A percentile compares a stretch with the other conserved stretches of the same genome.
Evolutionary conservation across 2,888 invertebrate genomes (phyloP).

Genomic region (Cerastoderma edule): DNA sequence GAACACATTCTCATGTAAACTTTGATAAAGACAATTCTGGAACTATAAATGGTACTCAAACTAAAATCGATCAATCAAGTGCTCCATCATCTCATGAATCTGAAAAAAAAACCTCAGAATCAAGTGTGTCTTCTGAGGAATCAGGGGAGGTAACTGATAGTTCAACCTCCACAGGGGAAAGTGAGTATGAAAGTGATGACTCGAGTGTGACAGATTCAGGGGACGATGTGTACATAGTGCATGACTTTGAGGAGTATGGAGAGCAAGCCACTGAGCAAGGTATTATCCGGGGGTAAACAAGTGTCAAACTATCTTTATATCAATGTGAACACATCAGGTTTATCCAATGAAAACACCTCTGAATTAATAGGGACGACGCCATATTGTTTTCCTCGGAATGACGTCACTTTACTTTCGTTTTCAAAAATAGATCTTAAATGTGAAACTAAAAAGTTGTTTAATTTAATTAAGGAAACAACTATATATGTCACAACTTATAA

Average conservation of each 20-base stretch:
- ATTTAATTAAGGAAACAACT: no score
- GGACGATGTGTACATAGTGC: conserved; percentile 3
- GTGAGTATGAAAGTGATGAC: background rate
- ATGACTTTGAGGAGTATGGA: background rate
- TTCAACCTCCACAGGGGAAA: background rate
- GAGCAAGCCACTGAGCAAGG: background rate
- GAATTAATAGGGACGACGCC: no score
- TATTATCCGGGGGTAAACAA: no score
- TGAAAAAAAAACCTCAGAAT: background rate
- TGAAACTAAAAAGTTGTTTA: no score
- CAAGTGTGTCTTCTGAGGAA: conserved; percentile 21
- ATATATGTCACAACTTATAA: no score
- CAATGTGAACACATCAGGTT: no score
- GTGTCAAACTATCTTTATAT: no score
- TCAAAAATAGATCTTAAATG: no score
- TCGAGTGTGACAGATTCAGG: background rate
- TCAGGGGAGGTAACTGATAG: conserved; percentile 48
- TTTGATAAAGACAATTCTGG: background rate
- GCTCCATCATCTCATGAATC: background rate
- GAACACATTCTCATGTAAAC: no score
- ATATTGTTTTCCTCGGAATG: no score
- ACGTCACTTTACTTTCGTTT: no score
- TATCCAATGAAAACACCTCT: no score
- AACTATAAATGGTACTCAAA: background rate
- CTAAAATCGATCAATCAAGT: background rate